Base-by-base conservation (phyloP, 2,113 vertebrate species). In the Clarias gariepinus region DNA sequence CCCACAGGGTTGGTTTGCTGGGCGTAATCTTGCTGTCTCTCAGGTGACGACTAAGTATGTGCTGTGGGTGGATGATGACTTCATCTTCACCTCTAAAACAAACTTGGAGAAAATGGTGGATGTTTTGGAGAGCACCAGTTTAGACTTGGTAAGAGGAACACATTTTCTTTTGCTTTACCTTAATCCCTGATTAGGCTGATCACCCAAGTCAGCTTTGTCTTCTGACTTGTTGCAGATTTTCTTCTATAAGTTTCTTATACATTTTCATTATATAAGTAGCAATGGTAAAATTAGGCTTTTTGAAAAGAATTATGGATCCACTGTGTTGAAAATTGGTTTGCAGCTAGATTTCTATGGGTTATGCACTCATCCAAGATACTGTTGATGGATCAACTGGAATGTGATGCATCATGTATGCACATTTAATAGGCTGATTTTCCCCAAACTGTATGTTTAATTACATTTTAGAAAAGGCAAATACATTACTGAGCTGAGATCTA, bases 21-120 rank as follows among this genome's bases (percentile, higher is more conserved):
- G 97, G 28, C 93, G 97, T 82, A 98, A 98, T 87, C 90, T 98
- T 64, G 97, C 96, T 0, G 92, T 98, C 76, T 98, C 97, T 77
- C 97, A 98, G 89, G 97, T 97, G 33, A 93, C 91, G 89, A 98
- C 97, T 47, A 98, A 98, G 89, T 98, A 98, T 41, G 93, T 98
- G 25, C 93, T 98, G 66, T 98, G 97, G 97, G 96, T 95, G 73
- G 97, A 98, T 85, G 97, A 98, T 68, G 97, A 98, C 84, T 98
- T 97, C 41, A 88, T 97, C 90, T 98, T 98, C 90, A 96, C 95
- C 0, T 89, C 92, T 33, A 95, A 94, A 79, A 98, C 97, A 11
- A 95, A 94, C 85, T 88, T 98, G 88, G 96, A 98, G 93, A 96
- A 93, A 90, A 94, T 98, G 87, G 96, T 98, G 90, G 96, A 97